These are phyloP conservation scores for Sceliomorpha sp. DNA, from an alignment of 2,888 invertebrate species.

Conservation along the genomic window DNA sequence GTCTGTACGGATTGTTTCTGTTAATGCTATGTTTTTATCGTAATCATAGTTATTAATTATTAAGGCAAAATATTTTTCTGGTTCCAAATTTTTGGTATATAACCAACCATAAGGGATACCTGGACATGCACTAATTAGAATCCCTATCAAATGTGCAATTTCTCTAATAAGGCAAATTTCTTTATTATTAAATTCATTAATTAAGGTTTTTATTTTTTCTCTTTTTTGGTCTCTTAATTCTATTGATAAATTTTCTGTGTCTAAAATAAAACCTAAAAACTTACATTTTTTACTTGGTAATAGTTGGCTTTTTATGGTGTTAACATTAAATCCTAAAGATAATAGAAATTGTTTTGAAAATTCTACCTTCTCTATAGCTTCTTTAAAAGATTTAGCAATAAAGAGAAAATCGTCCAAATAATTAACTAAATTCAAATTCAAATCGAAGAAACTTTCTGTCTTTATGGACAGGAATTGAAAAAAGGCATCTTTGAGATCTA, in stretches of 20 bases:
- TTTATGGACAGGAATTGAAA: slow-evolving; percentile 29
- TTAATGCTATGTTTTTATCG: slow-evolving; percentile 40
- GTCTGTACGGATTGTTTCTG: slow-evolving; percentile 27
- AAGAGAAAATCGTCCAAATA: slow-evolving; percentile 49
- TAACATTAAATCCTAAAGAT: slow-evolving; percentile 48
- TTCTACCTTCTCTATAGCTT: slow-evolving; percentile 20
- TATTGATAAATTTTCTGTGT: slow-evolving; percentile 21
- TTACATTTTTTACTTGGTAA: slow-evolving; percentile 24
- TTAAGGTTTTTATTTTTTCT: slow-evolving; percentile 15
- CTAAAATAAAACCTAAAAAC: slow-evolving; percentile 48
- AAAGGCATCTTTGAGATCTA: slow-evolving; percentile 46
- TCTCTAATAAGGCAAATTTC: slow-evolving; percentile 41
- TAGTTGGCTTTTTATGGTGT: slow-evolving; percentile 33
- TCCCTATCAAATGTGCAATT: slow-evolving; percentile 38
- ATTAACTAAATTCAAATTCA: slow-evolving; percentile 22
- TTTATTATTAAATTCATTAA: slow-evolving; percentile 20
- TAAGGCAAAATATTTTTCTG: slow-evolving; percentile 48
- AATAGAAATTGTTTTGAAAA: slow-evolving; percentile 31
- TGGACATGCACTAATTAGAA: slow-evolving; percentile 84
- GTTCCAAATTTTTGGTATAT: slow-evolving; percentile 48
- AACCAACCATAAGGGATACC: slow-evolving; percentile 52
- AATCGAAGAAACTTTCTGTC: slow-evolving; percentile 45
- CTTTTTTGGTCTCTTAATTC: slow-evolving; percentile 44
- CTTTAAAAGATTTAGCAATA: slow-evolving; percentile 25
- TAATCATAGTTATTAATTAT: slow-evolving; percentile 41